Conservation (phyloP, 2,888 invertebrate species). For the Caenorhabditis macrosperma region DNA sequence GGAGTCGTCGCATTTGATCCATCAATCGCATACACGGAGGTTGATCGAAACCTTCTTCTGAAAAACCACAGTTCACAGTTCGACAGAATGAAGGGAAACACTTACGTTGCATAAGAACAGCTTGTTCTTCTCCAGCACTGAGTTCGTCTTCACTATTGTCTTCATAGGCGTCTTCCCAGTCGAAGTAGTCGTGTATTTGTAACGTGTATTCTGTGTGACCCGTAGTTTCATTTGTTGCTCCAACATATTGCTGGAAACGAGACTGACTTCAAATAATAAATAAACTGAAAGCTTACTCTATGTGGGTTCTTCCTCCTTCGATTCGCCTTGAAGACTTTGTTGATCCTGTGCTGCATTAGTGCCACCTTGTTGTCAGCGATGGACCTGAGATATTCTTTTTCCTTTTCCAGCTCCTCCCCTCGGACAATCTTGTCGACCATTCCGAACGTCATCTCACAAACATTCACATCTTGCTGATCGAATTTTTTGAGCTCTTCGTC, state of each 20-base stretch:
- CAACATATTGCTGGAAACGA: conserved; percentile 29
- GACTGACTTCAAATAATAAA: background rate
- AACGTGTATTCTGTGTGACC: conserved; percentile 14
- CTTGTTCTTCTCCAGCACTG: conserved; percentile 58
- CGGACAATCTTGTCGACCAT: conserved; percentile 52
- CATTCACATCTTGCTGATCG: conserved; percentile 58
- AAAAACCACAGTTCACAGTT: background rate
- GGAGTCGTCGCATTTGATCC: conserved; percentile 61
- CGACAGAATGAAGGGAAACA: background rate
- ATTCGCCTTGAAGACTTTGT: conserved; percentile 44
- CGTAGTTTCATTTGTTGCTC: conserved; percentile 13
- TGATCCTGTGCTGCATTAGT: conserved; percentile 41
- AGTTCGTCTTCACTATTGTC: conserved; percentile 45
- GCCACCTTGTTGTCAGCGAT: conserved; percentile 37
- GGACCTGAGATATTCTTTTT: conserved; percentile 26
- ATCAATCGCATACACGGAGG: conserved; percentile 75
- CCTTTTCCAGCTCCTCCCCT: conserved; percentile 39
- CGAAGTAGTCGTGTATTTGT: conserved; percentile 20
- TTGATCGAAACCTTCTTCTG: conserved; percentile 70
- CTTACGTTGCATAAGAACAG: conserved; percentile 62
- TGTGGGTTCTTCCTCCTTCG: conserved; percentile 38
- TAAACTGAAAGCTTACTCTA: conserved; percentile 8
- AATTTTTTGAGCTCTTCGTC: conserved; percentile 53
- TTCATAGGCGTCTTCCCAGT: conserved; percentile 46
- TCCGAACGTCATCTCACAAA: conserved; percentile 54